Base-by-base conservation (phyloP, 2,797 vertebrate genomes). In the Nothura maculosa region DNA sequence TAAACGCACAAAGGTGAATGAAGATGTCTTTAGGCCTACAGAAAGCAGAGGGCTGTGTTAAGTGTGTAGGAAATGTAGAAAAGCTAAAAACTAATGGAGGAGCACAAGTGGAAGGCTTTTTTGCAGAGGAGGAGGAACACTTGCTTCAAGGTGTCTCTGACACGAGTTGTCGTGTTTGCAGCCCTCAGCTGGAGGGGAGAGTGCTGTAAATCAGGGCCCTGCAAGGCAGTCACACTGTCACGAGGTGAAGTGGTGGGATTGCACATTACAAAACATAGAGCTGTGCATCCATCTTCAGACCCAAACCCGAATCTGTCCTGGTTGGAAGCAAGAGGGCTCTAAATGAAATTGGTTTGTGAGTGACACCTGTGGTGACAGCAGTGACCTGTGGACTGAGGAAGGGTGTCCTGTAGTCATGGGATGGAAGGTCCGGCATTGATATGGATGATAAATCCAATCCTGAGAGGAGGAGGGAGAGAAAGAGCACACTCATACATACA, bases 401-500 rank as follows among this genome's bases (percentile, higher is more conserved):
- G 45, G 12, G 12, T 5, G 2, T 64, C 40, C 68, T 87, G 36
- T 6, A 4, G 43, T 50, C 0, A 1, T 6, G 54, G 27, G 20
- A 18, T 30, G 75, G 58, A 76, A 57, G n/a, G 25, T 9, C 28
- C 70, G 54, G 25, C 61, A 70, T 62, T 43, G 85, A 1, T 57
- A 28, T 7, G 48, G 21, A 42, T 32, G 48, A 19, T 92, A 43
- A 78, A 89, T 74, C 38, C 36, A 54, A 57, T 18, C 54, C 2
- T 3, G 42, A 55, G 30, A 72, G 70, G 12, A 48, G 11, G 22
- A 47, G 45, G 45, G 22, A 82, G 38, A 3, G 28, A 50, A 50
- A 30, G 32, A 25, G 61, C 0, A 1, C 34, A 63, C 8, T 5
- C 2, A 2, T 0, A 5, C 0, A 0, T 16, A 4, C 34, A 5